phyloP scores from a whole-genome alignment of 2,797 vertebrate genomes.

The Harpagifer antarcticus region DNA sequence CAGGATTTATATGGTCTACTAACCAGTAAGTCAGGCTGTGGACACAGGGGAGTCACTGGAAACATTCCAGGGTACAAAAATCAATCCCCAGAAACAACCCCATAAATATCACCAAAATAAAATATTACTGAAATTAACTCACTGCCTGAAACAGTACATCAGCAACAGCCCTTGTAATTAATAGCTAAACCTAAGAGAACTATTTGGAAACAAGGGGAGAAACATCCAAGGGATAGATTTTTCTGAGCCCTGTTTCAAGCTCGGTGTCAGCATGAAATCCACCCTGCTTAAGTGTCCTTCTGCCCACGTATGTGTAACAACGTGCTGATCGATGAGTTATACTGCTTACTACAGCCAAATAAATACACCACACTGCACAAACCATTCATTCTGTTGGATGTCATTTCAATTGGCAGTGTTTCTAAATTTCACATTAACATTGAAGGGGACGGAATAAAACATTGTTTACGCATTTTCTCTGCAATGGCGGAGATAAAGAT shows the following conservation, averaged over 20 bases:
- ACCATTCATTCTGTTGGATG: background rate
- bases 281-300: conserved; percentile 50
- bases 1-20: conserved; percentile 29
- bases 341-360: conserved; percentile 48
- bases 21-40: conserved; percentile 33
- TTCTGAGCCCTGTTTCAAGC: conserved; percentile 47
- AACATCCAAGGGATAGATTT: conserved; percentile 46
- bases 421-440: conserved; percentile 7
- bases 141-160: conserved; percentile 31
- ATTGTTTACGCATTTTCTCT: conserved; percentile 1
- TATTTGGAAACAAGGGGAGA: conserved; percentile 45
- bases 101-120: conserved; percentile 45
- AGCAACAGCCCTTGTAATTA: conserved; percentile 43
- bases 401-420: background rate
- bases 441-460: conserved; percentile 5
- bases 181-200: conserved; percentile 45
- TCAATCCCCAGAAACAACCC: conserved; percentile 34
- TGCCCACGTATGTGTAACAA: conserved; percentile 56
- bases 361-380: conserved; percentile 28
- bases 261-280: conserved; percentile 60
- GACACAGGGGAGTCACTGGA: conserved; percentile 31
- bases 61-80: conserved; percentile 36
- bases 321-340: conserved; percentile 54
- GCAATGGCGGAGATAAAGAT: conserved; percentile 14
- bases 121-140: conserved; percentile 43